Conservation (phyloP, 2,888 invertebrate genomes). For the Amphipyra berbera region DNA sequence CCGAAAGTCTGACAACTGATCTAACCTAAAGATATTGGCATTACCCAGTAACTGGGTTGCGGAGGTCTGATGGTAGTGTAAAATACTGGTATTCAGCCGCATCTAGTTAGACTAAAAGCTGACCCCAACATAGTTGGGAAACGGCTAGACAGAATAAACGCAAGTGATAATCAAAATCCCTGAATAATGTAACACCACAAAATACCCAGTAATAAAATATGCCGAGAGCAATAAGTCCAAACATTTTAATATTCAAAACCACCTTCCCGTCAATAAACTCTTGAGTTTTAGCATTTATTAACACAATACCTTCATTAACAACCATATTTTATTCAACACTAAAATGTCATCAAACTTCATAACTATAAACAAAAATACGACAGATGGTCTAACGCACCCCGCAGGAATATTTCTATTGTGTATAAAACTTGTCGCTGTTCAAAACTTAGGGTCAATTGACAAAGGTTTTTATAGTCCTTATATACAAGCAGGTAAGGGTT, state of each 20-base stretch:
- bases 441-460: slow-evolving; percentile 45
- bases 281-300: slow-evolving; percentile 29
- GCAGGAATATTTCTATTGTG: slow-evolving; percentile 71
- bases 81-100: too few species aligned
- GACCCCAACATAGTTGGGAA: too few species aligned
- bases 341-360: slow-evolving; percentile 69
- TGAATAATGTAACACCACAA: background rate
- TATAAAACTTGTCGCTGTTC: slow-evolving; percentile 64
- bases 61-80: too few species aligned
- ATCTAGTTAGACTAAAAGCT: too few species aligned
- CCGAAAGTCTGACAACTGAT: too few species aligned
- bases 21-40: too few species aligned
- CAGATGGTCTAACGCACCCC: slow-evolving; percentile 80
- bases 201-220: background rate
- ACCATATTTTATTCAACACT: slow-evolving; percentile 57
- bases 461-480: slow-evolving; percentile 4
- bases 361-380: slow-evolving; percentile 69
- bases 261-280: slow-evolving; percentile 25
- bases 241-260: slow-evolving; percentile 8
- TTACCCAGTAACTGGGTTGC: too few species aligned
- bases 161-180: background rate
- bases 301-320: slow-evolving; percentile 51
- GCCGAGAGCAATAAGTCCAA: background rate
- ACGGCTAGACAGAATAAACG: too few species aligned
- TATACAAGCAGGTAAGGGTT: slow-evolving; percentile 21